These are phyloP conservation scores for Fringilla coelebs DNA, from an alignment of 2,797 vertebrate species.

Conservation along the genomic window DNA sequence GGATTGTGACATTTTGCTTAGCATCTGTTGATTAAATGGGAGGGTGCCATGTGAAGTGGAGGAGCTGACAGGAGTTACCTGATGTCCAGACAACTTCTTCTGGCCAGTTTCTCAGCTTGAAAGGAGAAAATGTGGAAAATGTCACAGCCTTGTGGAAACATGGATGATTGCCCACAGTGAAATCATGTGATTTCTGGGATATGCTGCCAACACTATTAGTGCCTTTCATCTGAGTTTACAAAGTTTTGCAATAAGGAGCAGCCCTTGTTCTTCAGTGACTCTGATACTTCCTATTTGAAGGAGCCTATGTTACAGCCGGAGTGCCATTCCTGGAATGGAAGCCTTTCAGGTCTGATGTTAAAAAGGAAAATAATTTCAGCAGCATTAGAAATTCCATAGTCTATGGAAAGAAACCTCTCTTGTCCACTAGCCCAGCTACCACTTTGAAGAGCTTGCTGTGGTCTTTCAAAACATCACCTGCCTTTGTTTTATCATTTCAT, in stretches of 20 bases:
- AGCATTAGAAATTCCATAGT: neutral
- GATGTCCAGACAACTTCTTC: neutral
- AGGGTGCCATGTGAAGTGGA: neutral
- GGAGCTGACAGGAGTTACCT: neutral
- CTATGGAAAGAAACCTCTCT: neutral
- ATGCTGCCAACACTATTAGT: neutral
- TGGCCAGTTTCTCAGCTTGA: neutral
- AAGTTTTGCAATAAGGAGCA: neutral
- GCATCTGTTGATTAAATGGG: neutral
- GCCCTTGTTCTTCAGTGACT: neutral
- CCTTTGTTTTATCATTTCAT: neutral
- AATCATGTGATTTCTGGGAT: neutral
- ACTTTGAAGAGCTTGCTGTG: neutral
- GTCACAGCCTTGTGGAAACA: neutral
- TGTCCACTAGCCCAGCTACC: neutral
- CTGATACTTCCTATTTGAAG: neutral
- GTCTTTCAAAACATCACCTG: neutral
- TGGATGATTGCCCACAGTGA: neutral
- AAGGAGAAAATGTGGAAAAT: neutral
- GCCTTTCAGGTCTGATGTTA: neutral
- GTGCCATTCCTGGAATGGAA: neutral
- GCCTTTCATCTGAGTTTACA: neutral
- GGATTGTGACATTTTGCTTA: neutral
- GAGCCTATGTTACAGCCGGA: neutral
- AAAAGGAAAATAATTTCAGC: neutral